Conservation (phyloP, 64 coral and sea anemone genomes). For the Astreopora myriophthalma region DNA sequence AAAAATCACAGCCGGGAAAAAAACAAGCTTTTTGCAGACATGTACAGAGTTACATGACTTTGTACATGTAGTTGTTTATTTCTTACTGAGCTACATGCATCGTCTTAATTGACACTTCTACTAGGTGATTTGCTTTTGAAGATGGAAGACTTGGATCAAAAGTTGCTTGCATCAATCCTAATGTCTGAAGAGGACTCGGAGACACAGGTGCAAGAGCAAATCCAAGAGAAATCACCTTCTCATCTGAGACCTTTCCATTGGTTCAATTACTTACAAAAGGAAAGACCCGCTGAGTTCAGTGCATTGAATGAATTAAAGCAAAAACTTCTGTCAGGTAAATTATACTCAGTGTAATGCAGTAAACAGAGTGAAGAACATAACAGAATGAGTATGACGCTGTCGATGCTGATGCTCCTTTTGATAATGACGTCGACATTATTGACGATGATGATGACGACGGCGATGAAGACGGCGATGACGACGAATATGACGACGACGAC, state of each 20-base stretch:
- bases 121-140: constrained; percentile 38
- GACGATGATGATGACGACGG: too few relatives aligned
- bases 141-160: neutral
- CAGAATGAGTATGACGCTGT: too few relatives aligned
- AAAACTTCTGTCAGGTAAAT: constrained; percentile 80
- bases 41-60: too few relatives aligned
- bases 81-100: neutral
- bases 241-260: constrained; percentile 64
- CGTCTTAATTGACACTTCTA: neutral
- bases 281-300: constrained; percentile 73
- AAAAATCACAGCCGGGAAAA: too few relatives aligned
- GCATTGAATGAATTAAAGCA: constrained; percentile 84
- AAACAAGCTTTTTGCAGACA: too few relatives aligned
- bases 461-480: too few relatives aligned
- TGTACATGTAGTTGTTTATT: too few relatives aligned
- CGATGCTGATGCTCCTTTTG: too few relatives aligned
- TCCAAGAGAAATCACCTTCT: constrained; percentile 1
- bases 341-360: neutral
- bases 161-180: constrained; percentile 35
- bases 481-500: too few relatives aligned
- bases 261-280: constrained; percentile 94
- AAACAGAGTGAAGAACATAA: neutral
- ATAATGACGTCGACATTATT: too few relatives aligned
- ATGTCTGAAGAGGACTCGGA: constrained; percentile 8
- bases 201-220: neutral